Evolutionary conservation across 1,140 invertebrate genomes (phyloP).

Genomic region (Wasmannia auropunctata): DNA sequence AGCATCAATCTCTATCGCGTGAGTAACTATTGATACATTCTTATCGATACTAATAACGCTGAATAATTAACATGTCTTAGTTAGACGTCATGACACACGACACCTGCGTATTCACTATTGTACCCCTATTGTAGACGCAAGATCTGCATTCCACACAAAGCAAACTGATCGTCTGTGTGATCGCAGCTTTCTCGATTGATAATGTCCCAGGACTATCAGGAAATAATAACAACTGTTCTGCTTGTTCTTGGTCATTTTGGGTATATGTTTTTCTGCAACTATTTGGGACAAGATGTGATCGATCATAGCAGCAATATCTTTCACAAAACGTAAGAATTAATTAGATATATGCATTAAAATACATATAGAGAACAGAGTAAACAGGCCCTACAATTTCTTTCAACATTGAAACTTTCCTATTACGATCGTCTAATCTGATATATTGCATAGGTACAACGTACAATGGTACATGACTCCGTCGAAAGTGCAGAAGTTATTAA

Average conservation of each 20-base stretch:
- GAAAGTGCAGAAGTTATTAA: slow-evolving; percentile 55
- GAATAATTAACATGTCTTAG: background rate
- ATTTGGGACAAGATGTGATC: slow-evolving; percentile 34
- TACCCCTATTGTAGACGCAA: background rate
- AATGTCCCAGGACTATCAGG: background rate
- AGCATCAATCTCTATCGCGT: slow-evolving; percentile 56
- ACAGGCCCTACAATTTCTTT: too few relatives aligned
- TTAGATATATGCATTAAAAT: background rate
- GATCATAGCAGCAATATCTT: slow-evolving; percentile 36
- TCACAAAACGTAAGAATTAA: slow-evolving; percentile 48
- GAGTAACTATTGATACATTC: slow-evolving; percentile 12
- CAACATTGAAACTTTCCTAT: background rate
- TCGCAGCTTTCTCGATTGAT: slow-evolving; percentile 21
- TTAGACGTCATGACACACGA: background rate
- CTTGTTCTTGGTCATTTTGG: slow-evolving; percentile 6
- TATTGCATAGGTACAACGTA: slow-evolving; percentile 39
- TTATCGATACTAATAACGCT: background rate
- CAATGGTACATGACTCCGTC: slow-evolving; percentile 60
- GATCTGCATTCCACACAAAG: background rate
- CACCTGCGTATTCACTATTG: background rate
- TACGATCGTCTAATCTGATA: background rate
- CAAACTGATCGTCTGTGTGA: background rate
- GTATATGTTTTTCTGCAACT: slow-evolving; percentile 30
- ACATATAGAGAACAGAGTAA: background rate
- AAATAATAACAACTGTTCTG: background rate